Evolutionary conservation across 2,888 invertebrate genomes (phyloP).

Genomic region (Cheilosia grossa): DNA sequence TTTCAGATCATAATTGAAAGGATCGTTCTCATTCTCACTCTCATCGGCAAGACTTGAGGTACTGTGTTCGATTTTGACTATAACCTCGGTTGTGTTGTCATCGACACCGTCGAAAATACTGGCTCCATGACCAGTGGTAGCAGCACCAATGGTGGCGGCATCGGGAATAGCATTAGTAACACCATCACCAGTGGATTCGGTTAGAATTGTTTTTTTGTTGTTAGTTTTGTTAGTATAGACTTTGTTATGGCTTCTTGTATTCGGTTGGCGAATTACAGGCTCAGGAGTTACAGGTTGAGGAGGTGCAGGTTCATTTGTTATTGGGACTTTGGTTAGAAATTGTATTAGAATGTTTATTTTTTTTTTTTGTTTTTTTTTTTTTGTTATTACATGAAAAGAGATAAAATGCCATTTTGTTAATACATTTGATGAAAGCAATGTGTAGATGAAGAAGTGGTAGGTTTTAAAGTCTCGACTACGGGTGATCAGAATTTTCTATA

Average conservation of each 20-base stretch:
- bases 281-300: constrained; percentile 49
- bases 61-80: constrained; percentile 80
- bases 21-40: constrained; percentile 76
- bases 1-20: constrained; percentile 82
- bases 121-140: constrained; percentile 54
- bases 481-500: background rate
- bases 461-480: constrained; percentile 24
- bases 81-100: constrained; percentile 81
- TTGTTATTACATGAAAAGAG: constrained; percentile 72
- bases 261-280: constrained; percentile 17
- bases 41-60: constrained; percentile 63
- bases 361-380: constrained; percentile 22
- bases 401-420: constrained; percentile 57
- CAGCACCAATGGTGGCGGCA: constrained; percentile 33
- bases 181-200: constrained; percentile 27
- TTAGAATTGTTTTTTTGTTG: constrained; percentile 53
- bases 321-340: constrained; percentile 54
- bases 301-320: constrained; percentile 24
- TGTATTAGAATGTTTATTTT: constrained; percentile 36
- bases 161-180: constrained; percentile 1
- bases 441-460: constrained; percentile 4
- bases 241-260: constrained; percentile 25
- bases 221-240: constrained; percentile 63
- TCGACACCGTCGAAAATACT: constrained; percentile 79
- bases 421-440: constrained; percentile 4